A percentile compares a stretch with the other conserved stretches of the same genome.
Conservation (phyloP, 2,797 vertebrate genomes). For the Paratrypauchen microcephalus region DNA sequence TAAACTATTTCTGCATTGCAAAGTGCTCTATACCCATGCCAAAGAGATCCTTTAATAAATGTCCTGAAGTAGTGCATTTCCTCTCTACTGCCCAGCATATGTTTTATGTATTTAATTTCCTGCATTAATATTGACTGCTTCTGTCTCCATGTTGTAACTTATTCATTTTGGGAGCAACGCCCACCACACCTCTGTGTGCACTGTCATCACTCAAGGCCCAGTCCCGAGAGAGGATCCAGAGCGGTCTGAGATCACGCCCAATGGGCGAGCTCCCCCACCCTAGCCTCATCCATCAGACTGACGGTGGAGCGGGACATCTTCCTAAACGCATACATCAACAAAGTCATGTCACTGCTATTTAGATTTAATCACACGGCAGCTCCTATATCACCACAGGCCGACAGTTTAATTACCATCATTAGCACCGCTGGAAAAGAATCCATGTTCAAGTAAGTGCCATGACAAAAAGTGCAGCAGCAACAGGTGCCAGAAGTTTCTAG, state of each 20-base stretch:
- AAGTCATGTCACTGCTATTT: slow-evolving; percentile 36
- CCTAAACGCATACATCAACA: slow-evolving; percentile 37
- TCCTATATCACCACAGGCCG: slow-evolving; percentile 36
- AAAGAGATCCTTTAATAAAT: background rate
- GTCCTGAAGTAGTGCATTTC: background rate
- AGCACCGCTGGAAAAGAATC: slow-evolving; percentile 29
- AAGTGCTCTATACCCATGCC: background rate
- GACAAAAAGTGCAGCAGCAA: slow-evolving; percentile 9
- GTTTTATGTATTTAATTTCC: slow-evolving; percentile 34
- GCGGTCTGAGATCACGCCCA: slow-evolving; percentile 49
- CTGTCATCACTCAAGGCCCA: slow-evolving; percentile 39
- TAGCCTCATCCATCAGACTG: slow-evolving; percentile 48
- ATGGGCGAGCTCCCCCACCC: slow-evolving; percentile 25
- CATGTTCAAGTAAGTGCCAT: slow-evolving; percentile 1
- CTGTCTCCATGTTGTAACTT: slow-evolving; percentile 24
- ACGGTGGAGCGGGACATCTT: slow-evolving; percentile 33
- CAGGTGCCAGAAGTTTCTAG: background rate
- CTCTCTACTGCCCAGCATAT: background rate
- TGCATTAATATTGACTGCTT: slow-evolving; percentile 18
- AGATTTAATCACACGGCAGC: slow-evolving; percentile 47
- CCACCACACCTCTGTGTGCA: slow-evolving; percentile 38
- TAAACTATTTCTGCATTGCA: background rate
- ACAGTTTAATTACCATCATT: slow-evolving; percentile 58
- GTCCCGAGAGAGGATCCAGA: slow-evolving; percentile 45
- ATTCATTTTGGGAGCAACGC: slow-evolving; percentile 25